Base-by-base conservation (phyloP, 1,140 invertebrate genomes). In the Reticulitermes speratus region DNA sequence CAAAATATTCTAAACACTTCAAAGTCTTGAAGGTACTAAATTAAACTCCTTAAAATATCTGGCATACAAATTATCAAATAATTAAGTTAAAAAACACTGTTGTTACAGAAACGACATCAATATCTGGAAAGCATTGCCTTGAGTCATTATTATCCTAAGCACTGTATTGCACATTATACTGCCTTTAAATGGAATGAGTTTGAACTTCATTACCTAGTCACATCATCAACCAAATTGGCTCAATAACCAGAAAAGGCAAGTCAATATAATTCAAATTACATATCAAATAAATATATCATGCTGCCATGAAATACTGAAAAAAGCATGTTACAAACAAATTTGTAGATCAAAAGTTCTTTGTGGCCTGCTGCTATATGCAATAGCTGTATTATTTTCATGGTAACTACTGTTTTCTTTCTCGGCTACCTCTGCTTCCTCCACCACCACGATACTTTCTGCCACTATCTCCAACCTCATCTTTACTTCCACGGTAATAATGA, bases 401-500 rank as follows among this genome's bases (percentile, higher is more conserved):
- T 75, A 75, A 75, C 65, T 75, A 75, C 38, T 85, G 52, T 82
- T 65, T 85, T 19, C 30, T n/a, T 65, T 82, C 85, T 32, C 85
- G 52, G 45, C 55, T 84, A 21, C 82, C 83, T 48, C 86, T 81
- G 14, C 86, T 59, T 38, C 86, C 86, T 65, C 86, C 86, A 65
- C 86, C 86, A 30, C 85, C 85, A 81, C 85, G 85, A 44, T 86
- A 86, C 75, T 86, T 86, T 44, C 85, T 44, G 11, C 65, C 65
- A 38, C 65, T 38, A 16, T 81, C 85, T 32, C 45, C 48, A 30
- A 48, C 85, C 65, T 86, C 85, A 48, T 86, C 85, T 44, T 86
- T 86, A 38, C 30, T 44, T 12, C 59, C 83, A 32, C 86, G 81
- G 82, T 86, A 86, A 65, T 86, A 86, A 84, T 86, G 86, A 84